Percentiles rank a stretch among this genome's conserved stretches.
Evolutionary conservation across 2,113 vertebrate genomes (phyloP).

Genomic region (Emydocephalus ijimae): DNA sequence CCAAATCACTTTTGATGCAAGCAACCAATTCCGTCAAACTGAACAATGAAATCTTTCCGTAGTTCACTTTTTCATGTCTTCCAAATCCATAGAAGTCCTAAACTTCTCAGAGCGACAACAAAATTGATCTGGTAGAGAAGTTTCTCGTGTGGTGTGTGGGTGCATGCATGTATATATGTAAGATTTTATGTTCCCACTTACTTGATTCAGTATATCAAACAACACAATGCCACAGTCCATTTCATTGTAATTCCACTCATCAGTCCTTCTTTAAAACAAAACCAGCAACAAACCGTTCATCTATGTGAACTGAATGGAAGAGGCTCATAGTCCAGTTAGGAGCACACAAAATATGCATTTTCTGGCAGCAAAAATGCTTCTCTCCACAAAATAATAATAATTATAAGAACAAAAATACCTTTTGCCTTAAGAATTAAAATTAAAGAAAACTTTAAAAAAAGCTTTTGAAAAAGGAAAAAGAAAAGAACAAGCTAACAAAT

Average conservation of each 20-base stretch:
- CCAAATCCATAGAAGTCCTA: constrained; percentile 73
- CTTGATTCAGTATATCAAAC: constrained; percentile 67
- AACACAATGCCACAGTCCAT: constrained; percentile 69
- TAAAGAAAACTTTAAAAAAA: constrained; percentile 65
- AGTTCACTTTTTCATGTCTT: constrained; percentile 72
- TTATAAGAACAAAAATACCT: constrained; percentile 69
- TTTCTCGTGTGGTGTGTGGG: constrained; percentile 22
- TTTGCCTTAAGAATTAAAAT: constrained; percentile 79
- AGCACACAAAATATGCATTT: constrained; percentile 88
- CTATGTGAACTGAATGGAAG: constrained; percentile 78
- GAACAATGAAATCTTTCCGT: constrained; percentile 65
- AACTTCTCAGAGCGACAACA: constrained; percentile 70
- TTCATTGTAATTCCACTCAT: constrained; percentile 73
- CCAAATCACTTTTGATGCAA: constrained; percentile 70
- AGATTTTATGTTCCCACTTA: constrained; percentile 38
- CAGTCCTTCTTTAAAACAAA: constrained; percentile 70
- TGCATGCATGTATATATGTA: constrained; percentile 14
- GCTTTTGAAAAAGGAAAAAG: constrained; percentile 42
- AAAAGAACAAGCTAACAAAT: constrained; percentile 73
- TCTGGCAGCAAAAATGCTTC: constrained; percentile 79
- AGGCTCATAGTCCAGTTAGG: constrained; percentile 85
- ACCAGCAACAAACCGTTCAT: constrained; percentile 62
- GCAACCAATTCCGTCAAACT: constrained; percentile 68
- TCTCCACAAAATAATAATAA: constrained; percentile 73
- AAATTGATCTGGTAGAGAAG: constrained; percentile 56